Conservation (phyloP, 2,888 invertebrate genomes). For the Philereme vetulata region DNA sequence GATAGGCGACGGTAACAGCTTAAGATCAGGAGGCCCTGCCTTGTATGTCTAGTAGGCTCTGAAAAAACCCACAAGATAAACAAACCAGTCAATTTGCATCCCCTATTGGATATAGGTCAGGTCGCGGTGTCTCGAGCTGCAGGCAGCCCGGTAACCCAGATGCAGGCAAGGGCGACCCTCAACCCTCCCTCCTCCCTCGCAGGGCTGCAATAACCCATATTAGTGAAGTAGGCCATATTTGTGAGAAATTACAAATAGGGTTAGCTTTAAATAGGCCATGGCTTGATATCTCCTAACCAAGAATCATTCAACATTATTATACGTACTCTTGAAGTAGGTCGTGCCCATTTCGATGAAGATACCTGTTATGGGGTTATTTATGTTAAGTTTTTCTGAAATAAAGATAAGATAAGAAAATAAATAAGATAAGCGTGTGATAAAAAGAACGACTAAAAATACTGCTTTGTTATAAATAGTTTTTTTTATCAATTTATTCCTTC, state of each 20-base stretch:
- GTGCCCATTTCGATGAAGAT: background rate
- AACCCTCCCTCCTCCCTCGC: constrained; percentile 26
- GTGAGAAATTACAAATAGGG: background rate
- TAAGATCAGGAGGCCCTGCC: background rate
- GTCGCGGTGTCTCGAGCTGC: constrained; percentile 64
- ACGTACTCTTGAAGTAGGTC: background rate
- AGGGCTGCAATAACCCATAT: constrained; percentile 36
- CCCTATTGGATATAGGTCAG: constrained; percentile 66
- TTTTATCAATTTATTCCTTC: no score
- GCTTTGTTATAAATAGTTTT: no score
- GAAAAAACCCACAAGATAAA: constrained; percentile 3
- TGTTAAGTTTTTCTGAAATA: background rate
- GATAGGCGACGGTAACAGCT: no score
- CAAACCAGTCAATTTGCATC: constrained; percentile 29
- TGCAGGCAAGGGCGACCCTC: constrained; percentile 64
- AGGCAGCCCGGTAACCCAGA: constrained; percentile 70
- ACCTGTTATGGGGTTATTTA: background rate
- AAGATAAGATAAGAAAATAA: no score
- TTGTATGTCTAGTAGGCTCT: background rate
- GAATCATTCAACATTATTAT: background rate
- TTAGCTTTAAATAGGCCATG: background rate
- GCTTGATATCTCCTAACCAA: background rate
- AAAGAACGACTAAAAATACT: no score
- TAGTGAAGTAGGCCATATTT: constrained; percentile 13
- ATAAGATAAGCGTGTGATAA: no score